Evolutionary conservation across 1,140 invertebrate genomes (phyloP).

Genomic region (Temnothorax longispinosus): DNA sequence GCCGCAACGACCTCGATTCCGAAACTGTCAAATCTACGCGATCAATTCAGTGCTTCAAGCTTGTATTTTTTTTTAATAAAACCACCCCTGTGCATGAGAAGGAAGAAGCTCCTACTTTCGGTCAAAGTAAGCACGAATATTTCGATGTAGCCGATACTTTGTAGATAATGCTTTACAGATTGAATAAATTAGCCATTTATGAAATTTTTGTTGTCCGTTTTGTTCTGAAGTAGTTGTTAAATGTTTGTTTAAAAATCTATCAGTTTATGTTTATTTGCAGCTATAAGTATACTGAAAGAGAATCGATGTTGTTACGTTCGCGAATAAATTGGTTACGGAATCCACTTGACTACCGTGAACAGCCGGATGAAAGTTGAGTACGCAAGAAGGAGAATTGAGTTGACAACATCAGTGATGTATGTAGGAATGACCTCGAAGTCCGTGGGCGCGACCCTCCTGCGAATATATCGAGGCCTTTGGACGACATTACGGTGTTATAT

Average conservation of each 20-base stretch:
- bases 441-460: constrained; percentile 65
- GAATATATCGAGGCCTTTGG: constrained; percentile 73
- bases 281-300: not conserved
- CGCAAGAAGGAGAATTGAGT: constrained; percentile 46
- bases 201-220: not conserved
- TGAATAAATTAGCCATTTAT: not conserved
- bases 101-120: not conserved
- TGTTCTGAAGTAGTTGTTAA: not conserved
- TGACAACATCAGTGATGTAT: constrained; percentile 67
- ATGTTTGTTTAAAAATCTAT: not conserved
- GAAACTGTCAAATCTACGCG: constrained; percentile 38
- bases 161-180: not conserved
- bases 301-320: not conserved
- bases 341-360: not conserved
- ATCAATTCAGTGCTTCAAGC: constrained; percentile 34
- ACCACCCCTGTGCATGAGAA: not conserved
- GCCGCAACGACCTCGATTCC: constrained; percentile 53
- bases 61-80: constrained; percentile 31
- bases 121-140: not conserved
- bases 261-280: not conserved
- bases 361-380: not conserved
- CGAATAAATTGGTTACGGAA: not conserved
- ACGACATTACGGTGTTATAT: constrained; percentile 73
- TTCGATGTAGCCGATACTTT: not conserved
- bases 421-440: constrained; percentile 65